Percentiles rank a stretch among this genome's conserved stretches.
These are phyloP conservation scores for Rallus crepitans DNA, from an alignment of 2,797 vertebrate species.

Conservation along the genomic window DNA sequence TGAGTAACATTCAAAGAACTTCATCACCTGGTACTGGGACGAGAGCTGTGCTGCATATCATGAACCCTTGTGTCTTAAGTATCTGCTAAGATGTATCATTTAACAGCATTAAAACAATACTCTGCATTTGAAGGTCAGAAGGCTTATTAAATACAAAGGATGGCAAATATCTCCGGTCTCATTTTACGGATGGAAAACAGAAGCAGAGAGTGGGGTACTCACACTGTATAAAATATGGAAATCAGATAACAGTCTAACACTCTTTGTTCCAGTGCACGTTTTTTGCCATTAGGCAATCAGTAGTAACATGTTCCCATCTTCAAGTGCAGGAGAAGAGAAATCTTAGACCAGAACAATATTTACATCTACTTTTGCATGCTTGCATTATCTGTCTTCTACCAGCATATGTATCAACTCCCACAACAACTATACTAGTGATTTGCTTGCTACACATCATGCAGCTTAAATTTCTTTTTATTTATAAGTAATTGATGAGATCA, in stretches of 20 bases:
- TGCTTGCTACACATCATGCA: not conserved
- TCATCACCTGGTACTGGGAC: too few species aligned
- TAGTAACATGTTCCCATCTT: accelerated
- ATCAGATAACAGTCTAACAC: not conserved
- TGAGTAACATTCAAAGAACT: not conserved
- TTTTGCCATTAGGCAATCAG: not conserved
- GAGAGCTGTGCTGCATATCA: not conserved
- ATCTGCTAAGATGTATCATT: not conserved
- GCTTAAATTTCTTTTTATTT: not conserved
- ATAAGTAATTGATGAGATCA: not conserved
- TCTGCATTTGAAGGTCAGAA: not conserved
- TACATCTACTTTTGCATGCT: not conserved
- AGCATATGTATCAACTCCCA: not conserved
- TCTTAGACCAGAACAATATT: not conserved
- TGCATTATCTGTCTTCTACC: not conserved
- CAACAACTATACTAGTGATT: not conserved
- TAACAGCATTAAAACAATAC: not conserved
- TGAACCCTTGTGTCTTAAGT: not conserved
- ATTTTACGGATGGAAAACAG: not conserved
- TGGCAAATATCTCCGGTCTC: not conserved
- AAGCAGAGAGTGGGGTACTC: not conserved
- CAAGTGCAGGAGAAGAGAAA: not conserved
- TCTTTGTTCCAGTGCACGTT: not conserved
- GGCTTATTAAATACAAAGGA: not conserved
- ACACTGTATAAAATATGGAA: not conserved